Base-by-base conservation (phyloP, 2,797 vertebrate species). In the Melopsittacus undulatus region DNA sequence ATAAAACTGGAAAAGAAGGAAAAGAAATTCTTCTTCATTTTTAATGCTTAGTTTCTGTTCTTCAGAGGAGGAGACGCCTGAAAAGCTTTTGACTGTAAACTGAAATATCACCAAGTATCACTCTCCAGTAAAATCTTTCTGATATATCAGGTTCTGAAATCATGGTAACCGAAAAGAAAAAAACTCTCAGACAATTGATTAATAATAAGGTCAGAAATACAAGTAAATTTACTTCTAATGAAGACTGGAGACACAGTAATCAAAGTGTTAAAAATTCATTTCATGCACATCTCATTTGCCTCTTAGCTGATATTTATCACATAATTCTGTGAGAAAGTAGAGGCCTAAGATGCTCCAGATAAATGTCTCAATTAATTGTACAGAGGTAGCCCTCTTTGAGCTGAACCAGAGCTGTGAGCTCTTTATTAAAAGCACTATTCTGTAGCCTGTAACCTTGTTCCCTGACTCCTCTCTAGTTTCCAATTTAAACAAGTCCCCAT, bases 291-390 rank as follows among this genome's bases (percentile, higher is more conserved):
- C 97, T 97, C 93, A 97, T 97, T 97, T 98, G 97, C 97, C 98
- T 98, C 98, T 98, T 98, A 98, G 98, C 97, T 98, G 98, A 98
- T 98, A 98, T 98, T 99, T 99, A 99, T 98, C 98, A 98, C 98
- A 97, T 98, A 97, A 98, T 98, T 98, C 98, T 98, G 98, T 98
- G 98, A 98, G 98, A 98, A 98, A 98, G 98, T 98, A 97, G 98
- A 98, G 97, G 98, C 98, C 98, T 98, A 97, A 98, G 98, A 98
- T 98, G 98, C 99, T 99, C 98, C 98, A 99, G 98, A 99, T 99
- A 99, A 99, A 99, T 98, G 99, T 98, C 98, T 99, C 99, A 99
- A 99, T 99, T 99, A 98, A 98, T 98, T 98, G 98, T 98, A 98
- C 97, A 98, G 97, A 98, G 97, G 98, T 98, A 98, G 98, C 97